Base-by-base conservation (phyloP, 2,113 vertebrate species). In the Alaudala cheleensis region DNA sequence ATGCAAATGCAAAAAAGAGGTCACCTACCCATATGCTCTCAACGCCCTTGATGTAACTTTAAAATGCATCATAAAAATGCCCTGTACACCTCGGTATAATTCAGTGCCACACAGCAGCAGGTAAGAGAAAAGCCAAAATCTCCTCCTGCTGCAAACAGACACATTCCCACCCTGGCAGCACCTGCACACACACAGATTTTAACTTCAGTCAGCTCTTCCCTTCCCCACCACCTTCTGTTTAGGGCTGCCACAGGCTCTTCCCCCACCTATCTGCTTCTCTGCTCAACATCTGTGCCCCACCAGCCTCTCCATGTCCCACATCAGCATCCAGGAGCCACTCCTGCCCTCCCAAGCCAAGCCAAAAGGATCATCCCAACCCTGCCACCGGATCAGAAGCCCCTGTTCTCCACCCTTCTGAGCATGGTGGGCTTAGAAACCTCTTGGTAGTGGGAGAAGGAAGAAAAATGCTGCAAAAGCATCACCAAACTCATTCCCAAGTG, bases 1-100 rank as follows among this genome's bases (percentile, higher is more conserved):
- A 97, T 96, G 93, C 92, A 94, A 92, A 93, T n/a, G 45, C 50
- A 25, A 61, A 33, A 25, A 78, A 91, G 86, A 94, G 88, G 91
- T 92, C 90, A 92, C 76, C 79, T 81, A 71, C 12, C 90, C 79
- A 49, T 44, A 86, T 19, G 69, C 92, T 94, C 81, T 88, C 73
- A 4, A n/a, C 14, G 90, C 80, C 89, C 93, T 93, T 90, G 87
- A 77, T 8, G 24, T 81, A 69, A 95, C 90, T 96, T 94, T 29
- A 94, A 90, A 92, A 92, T 8, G 72, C 60, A 70, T 70, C 91
- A 66, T 6, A 61, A 91, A 95, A 92, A 69, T 0, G 19, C 34
- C 92, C 93, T 61, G 50, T 5, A 64, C 64, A 3, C 34, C 0
- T 0, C 72, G 34, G 65, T 14, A 6, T 39, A 42, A 78, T 49